Base-by-base conservation (phyloP, 1,140 invertebrate genomes). In the Chlorops oryzae region DNA sequence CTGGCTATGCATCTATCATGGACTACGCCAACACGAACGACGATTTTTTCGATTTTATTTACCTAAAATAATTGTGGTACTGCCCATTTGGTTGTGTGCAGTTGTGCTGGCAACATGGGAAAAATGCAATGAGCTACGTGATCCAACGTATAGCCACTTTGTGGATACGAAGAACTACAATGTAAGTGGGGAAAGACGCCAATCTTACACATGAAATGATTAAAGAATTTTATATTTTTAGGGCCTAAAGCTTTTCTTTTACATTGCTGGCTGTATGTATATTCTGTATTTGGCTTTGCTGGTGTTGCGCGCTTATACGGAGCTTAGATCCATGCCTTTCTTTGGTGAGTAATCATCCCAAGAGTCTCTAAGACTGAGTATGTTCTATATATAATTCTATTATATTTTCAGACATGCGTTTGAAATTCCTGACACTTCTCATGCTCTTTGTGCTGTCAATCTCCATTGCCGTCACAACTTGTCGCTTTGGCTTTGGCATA, bases 251-350 rank as follows among this genome's bases (percentile, higher is more conserved):
- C 79, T 88, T 40, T 89, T 92, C 68, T 95, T 96, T 76, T 91
- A 91, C 67, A 82, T 88, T 15, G 82, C 90, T 61, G 83, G 88
- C 52, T 81, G 83, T 35, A 66, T 93, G 51, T 97, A 97, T 67
- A 77, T 96, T 37, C 70, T 90, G 9, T 97, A 95, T 74, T 74
- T 97, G 42, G 60, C 87, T 1, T 81, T 90, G 58, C 75, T 97
- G 17, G 82, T 96, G 50, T 74, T 97, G 18, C 84, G 86, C 63
- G 92, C 93, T 2, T 97, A 95, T 66, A 92, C 86, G 56, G 94
- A 98, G 76, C 77, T 98, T 23, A 79, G 92, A 63, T 90, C 91
- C 9, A 97, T 97, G 94, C 92, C 92, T 52, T 96, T 89, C 75
- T 96, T 97, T 80, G 92, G 92, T 96, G 78, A 83, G 77, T 59